phyloP scores from a whole-genome alignment of 2,113 vertebrate genomes.

The Dicentrarchus labrax region DNA sequence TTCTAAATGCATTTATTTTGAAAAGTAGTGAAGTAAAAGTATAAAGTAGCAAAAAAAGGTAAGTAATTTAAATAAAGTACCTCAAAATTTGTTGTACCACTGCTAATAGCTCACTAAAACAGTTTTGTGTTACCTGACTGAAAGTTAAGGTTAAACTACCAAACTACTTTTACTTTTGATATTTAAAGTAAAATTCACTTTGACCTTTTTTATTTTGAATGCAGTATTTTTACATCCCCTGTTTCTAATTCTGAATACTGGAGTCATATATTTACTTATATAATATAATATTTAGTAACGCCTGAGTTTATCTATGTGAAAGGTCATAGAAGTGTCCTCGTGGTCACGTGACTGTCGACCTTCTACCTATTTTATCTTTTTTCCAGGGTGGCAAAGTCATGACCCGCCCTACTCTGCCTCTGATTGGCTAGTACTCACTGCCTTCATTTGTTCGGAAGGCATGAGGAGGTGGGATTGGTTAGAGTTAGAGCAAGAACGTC shows the following conservation, averaged over 20 bases:
- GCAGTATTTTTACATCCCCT: background rate
- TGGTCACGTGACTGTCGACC: conserved; percentile 64
- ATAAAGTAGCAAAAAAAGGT: background rate
- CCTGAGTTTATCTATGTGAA: conserved; percentile 50
- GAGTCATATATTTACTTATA: no score
- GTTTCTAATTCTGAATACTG: no score
- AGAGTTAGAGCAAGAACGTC: no score
- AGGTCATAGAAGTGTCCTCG: conserved; percentile 24
- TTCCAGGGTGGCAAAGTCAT: no score
- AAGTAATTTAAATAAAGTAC: background rate
- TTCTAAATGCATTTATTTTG: no score
- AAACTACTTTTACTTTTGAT: background rate
- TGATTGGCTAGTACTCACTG: no score
- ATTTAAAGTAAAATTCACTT: background rate
- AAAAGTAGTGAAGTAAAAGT: no score
- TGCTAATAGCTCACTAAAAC: no score
- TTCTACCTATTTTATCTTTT: conserved; percentile 2
- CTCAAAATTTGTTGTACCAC: background rate
- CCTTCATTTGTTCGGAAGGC: no score
- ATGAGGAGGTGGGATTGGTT: no score
- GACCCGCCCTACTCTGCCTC: no score
- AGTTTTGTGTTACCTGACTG: background rate
- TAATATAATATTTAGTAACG: no score
- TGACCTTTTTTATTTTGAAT: background rate
- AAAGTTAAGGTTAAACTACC: background rate